phyloP scores from a whole-genome alignment of 2,888 invertebrate genomes.

The Lysandra bellargus region DNA sequence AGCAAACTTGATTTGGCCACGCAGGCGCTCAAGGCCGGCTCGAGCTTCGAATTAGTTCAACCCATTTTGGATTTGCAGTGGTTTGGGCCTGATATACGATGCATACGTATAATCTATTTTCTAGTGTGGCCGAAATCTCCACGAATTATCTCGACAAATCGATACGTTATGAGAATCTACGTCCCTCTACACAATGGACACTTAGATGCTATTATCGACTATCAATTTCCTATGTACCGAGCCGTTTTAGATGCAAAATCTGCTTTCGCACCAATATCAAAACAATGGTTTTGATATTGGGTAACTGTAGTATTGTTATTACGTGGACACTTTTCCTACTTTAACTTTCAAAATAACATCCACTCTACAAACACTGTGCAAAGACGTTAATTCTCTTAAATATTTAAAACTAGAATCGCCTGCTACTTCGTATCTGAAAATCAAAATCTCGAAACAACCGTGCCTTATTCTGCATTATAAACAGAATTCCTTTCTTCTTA shows the following conservation, averaged over 20 bases:
- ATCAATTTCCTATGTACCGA: neutral
- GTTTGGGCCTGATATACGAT: conserved; percentile 44
- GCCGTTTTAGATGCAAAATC: conserved; percentile 1
- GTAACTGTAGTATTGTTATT: conserved; percentile 3
- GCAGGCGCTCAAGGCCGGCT: conserved; percentile 52
- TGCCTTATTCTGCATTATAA: no score
- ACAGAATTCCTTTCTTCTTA: no score
- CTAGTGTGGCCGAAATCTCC: conserved; percentile 41
- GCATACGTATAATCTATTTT: conserved; percentile 46
- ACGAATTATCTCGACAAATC: conserved; percentile 39
- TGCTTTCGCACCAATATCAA: conserved; percentile 4
- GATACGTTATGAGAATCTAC: conserved; percentile 29
- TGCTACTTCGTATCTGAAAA: no score
- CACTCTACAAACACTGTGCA: no score
- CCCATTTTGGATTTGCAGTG: conserved; percentile 44
- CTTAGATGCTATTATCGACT: conserved; percentile 16
- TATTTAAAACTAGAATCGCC: no score
- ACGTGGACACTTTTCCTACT: neutral
- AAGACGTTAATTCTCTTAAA: no score
- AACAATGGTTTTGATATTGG: neutral
- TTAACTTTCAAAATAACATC: no score
- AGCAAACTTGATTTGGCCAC: conserved; percentile 75
- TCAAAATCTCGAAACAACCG: no score
- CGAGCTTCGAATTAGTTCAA: conserved; percentile 45
- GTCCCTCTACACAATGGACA: conserved; percentile 7